A percentile compares a stretch with the other conserved stretches of the same genome.
Evolutionary conservation across 2,888 invertebrate genomes (phyloP).

Genomic region (Seira musarum): DNA sequence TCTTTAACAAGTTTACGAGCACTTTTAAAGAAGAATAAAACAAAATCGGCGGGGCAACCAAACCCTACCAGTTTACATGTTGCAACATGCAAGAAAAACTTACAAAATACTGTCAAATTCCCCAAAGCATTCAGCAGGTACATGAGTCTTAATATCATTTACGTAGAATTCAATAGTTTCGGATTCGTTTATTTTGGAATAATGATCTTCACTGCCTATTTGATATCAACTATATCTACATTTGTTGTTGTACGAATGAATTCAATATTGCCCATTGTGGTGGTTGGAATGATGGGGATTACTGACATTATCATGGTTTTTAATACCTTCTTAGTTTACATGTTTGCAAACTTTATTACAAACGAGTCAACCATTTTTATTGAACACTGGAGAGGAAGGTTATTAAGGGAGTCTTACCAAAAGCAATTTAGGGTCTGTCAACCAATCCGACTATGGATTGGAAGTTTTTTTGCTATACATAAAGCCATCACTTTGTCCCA

Average conservation of each 20-base stretch:
- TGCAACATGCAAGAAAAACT: background rate
- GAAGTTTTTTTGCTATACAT: background rate
- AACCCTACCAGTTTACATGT: too few species aligned
- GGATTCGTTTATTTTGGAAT: background rate
- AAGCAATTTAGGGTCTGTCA: background rate
- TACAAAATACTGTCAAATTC: background rate
- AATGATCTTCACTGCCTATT: background rate
- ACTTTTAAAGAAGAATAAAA: too few species aligned
- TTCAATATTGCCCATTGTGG: background rate
- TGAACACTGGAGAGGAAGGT: constrained; percentile 1
- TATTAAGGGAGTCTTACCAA: background rate
- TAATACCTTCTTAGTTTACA: background rate
- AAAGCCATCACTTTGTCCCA: background rate
- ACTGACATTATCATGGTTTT: background rate
- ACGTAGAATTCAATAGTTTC: background rate
- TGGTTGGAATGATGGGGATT: constrained; percentile 8
- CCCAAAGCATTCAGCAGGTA: background rate
- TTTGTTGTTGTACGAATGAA: constrained; percentile 19
- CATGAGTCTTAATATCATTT: background rate
- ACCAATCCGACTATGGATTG: background rate
- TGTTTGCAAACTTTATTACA: constrained; percentile 7
- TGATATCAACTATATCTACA: background rate
- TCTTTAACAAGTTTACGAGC: too few species aligned
- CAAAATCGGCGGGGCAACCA: too few species aligned
- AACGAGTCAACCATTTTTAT: constrained; percentile 2